Percentiles rank a stretch among this genome's conserved stretches.
phyloP scores from a whole-genome alignment of 2,797 vertebrate genomes.

The Helarctos malayanus region DNA sequence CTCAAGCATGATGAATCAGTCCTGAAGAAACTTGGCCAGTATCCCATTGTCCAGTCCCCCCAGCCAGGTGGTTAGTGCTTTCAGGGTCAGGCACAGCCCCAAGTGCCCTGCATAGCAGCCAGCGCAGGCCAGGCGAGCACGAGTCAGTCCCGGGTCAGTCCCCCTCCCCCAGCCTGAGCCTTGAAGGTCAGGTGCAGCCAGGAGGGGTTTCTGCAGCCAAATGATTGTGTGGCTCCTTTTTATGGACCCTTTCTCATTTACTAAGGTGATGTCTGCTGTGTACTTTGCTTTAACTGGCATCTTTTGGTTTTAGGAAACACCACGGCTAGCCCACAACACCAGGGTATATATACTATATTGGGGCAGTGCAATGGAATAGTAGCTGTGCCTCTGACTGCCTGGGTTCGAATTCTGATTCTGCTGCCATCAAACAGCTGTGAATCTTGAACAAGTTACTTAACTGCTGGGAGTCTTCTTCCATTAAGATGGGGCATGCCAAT shows the following conservation, averaged over 20 bases:
- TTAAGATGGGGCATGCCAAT: not conserved
- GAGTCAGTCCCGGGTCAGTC: too few relatives aligned
- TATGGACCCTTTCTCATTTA: not conserved
- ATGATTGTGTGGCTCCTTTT: not conserved
- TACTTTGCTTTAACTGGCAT: not conserved
- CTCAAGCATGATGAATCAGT: not conserved
- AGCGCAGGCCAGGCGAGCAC: rapidly evolving
- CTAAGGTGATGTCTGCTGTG: not conserved
- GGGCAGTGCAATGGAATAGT: not conserved
- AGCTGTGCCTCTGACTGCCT: not conserved
- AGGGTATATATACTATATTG: not conserved
- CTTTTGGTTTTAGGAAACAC: not conserved
- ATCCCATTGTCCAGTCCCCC: not conserved
- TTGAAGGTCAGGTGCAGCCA: too few relatives aligned
- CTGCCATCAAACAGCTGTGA: not conserved
- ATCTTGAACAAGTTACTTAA: not conserved
- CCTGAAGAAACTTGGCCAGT: not conserved
- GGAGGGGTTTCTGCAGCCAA: not conserved
- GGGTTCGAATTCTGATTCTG: not conserved
- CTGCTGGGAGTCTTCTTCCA: too few relatives aligned
- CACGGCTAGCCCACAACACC: rapidly evolving
- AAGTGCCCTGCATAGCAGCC: not conserved
- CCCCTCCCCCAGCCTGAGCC: not conserved
- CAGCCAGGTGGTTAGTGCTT: not conserved
- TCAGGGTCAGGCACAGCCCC: not conserved